Evolutionary conservation across 2,888 invertebrate species (phyloP).

Genomic region (Neoaliturus tenellus): DNA sequence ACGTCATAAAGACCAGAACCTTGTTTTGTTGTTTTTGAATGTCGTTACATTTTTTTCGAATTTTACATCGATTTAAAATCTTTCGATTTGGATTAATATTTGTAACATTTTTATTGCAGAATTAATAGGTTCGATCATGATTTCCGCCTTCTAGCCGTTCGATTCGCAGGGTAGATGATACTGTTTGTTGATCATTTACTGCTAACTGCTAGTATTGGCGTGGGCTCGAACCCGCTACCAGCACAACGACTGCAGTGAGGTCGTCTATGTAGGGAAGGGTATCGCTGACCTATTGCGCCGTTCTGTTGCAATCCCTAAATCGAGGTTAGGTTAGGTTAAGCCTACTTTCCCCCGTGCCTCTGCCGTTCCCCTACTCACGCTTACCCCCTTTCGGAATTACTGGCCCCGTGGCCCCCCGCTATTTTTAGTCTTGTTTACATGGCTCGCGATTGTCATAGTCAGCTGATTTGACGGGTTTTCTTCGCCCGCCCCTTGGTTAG

Average conservation of each 20-base stretch:
- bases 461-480: neutral
- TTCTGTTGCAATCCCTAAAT: constrained; percentile 22
- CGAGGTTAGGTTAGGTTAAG: constrained; percentile 28
- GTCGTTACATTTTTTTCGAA: too few species aligned
- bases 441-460: neutral
- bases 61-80: too few species aligned
- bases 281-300: constrained; percentile 1
- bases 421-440: neutral
- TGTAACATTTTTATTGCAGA: too few species aligned
- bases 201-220: too few species aligned
- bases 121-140: too few species aligned
- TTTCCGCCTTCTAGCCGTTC: too few species aligned
- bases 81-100: too few species aligned
- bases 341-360: constrained; percentile 10
- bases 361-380: neutral
- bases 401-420: neutral
- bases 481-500: neutral
- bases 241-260: neutral
- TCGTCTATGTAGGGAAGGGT: neutral
- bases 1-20: too few species aligned
- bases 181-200: too few species aligned
- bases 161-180: too few species aligned
- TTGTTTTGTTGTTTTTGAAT: too few species aligned
- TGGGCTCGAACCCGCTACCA: neutral
- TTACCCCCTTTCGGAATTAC: neutral